Percentiles rank a stretch among this genome's conserved stretches.
phyloP scores from a whole-genome alignment of 2,797 vertebrate genomes.

The Tinamus major region DNA sequence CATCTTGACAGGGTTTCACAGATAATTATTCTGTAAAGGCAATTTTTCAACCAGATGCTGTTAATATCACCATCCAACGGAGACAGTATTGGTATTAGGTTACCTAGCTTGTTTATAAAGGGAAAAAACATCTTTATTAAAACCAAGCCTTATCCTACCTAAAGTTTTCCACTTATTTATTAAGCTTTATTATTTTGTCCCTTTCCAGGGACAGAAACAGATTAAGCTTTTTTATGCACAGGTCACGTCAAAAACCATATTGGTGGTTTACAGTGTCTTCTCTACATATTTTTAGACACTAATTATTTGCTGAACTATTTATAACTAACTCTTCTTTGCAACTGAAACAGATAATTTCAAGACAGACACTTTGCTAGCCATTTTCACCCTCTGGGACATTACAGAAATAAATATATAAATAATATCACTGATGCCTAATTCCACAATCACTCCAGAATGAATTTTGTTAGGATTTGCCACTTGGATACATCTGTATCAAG shows the following conservation, averaged over 20 bases:
- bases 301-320: constrained; percentile 49
- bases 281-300: not conserved
- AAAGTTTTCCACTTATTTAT: not conserved
- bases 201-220: not conserved
- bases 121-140: not conserved
- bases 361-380: not conserved
- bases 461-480: constrained; percentile 53
- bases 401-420: not conserved
- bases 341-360: not conserved
- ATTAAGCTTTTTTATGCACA: not conserved
- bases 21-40: not conserved
- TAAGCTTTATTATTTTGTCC: not conserved
- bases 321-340: not conserved
- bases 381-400: constrained; percentile 26
- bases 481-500: constrained; percentile 56
- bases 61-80: not conserved
- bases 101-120: not conserved
- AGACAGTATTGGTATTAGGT: accelerated
- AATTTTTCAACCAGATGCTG: constrained; percentile 33
- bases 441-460: constrained; percentile 26
- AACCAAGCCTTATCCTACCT: not conserved
- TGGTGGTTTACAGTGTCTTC: not conserved
- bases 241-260: not conserved
- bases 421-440: constrained; percentile 26
- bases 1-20: not conserved